phyloP scores from a whole-genome alignment of 2,888 invertebrate genomes.

The Caenorhabditis sp. region DNA sequence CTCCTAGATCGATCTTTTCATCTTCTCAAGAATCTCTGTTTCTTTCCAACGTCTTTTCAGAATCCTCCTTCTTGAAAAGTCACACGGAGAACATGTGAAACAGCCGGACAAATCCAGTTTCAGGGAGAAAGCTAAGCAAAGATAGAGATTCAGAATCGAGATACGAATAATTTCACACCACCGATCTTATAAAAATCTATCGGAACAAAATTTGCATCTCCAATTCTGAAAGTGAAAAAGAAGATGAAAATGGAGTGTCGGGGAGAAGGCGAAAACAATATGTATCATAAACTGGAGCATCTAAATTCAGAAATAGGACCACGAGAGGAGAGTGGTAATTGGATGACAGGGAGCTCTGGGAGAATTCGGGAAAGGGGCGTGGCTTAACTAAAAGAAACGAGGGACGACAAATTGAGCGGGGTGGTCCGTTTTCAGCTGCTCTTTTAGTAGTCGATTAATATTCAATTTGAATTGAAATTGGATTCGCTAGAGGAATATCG shows the following conservation, averaged over 20 bases:
- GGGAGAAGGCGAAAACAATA: too few relatives aligned
- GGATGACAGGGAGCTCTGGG: background rate
- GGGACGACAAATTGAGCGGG: constrained; percentile 3
- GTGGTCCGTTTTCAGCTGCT: constrained; percentile 12
- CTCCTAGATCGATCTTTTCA: background rate
- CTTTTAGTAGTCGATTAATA: constrained; percentile 27
- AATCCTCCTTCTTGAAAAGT: background rate
- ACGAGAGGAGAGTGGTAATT: background rate
- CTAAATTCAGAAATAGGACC: background rate
- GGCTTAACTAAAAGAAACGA: background rate
- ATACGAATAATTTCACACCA: background rate
- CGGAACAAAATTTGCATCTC: constrained; percentile 5
- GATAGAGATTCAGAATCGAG: background rate
- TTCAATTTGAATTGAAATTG: constrained; percentile 7
- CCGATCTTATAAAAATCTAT: constrained; percentile 16
- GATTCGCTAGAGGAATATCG: background rate
- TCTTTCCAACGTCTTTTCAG: background rate
- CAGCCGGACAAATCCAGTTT: background rate
- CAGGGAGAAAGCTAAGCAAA: constrained; percentile 2
- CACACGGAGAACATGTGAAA: constrained; percentile 1
- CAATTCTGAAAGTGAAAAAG: background rate
- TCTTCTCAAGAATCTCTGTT: background rate
- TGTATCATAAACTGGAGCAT: too few relatives aligned
- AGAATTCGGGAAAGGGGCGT: constrained; percentile 22
- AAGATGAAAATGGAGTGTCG: background rate